These are phyloP conservation scores for Chelonoidis abingdonii DNA, from an alignment of 2,113 vertebrate genomes.

Conservation along the genomic window DNA sequence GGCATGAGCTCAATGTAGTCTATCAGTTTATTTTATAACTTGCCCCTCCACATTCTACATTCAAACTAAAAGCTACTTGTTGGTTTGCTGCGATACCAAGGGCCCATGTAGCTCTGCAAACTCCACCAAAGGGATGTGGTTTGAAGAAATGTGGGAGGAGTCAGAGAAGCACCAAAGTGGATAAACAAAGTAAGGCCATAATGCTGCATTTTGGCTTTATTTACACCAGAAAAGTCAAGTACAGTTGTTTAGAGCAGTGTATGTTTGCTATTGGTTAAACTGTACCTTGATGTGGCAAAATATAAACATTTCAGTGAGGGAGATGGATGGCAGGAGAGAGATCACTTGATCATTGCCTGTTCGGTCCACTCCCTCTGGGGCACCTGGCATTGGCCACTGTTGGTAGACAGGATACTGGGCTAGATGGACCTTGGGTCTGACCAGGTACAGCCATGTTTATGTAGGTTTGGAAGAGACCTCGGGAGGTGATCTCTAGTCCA, in stretches of 20 bases:
- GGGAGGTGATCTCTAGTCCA: no score
- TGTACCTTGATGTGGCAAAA: neutral
- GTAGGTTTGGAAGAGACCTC: no score
- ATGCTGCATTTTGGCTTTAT: neutral
- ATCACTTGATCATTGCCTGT: no score
- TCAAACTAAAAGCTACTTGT: neutral
- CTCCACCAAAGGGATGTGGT: neutral
- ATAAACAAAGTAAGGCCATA: neutral
- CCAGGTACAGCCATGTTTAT: no score
- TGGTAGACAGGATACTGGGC: no score
- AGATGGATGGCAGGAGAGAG: no score
- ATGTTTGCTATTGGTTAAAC: neutral
- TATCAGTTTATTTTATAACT: neutral
- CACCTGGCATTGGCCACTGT: no score
- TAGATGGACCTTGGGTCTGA: no score
- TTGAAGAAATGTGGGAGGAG: neutral
- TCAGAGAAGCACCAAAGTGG: neutral
- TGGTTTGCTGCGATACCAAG: neutral
- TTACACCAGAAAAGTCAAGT: neutral
- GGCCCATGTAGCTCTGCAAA: accelerated
- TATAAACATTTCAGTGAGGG: neutral
- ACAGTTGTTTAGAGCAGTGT: neutral
- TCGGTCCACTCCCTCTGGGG: no score
- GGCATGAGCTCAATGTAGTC: no score
- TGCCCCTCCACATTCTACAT: neutral